Evolutionary conservation across 2,797 vertebrate species (phyloP), one percentile per base, ranked within the genome.

Genomic region (Phoebastria nigripes): DNA sequence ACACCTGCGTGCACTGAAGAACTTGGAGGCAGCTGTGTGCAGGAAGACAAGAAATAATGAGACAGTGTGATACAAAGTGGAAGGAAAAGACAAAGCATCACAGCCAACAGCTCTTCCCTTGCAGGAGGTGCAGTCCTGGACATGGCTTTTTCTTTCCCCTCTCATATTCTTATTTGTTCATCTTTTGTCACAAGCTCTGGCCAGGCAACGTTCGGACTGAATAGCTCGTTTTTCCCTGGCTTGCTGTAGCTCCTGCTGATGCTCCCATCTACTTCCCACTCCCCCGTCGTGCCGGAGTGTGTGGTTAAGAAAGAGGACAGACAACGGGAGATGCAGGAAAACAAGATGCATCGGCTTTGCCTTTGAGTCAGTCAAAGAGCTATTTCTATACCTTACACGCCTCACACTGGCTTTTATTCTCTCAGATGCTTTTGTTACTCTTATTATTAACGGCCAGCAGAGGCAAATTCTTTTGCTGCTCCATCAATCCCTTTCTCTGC

Each of bases 301-400:
- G 59, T 79, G 77, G 55, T 93, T 94, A 86, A 97, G 95, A 96
- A 97, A 96, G 92, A 93, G 82, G 91, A 69, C 3, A 87, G 95
- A 79, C 86, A 52, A 67, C 21, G 9, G 87, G 94, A 93, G 56
- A 91, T 88, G 74, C 52, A 14, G 90, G 69, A 74, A 97, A 97
- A 96, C 96, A 98, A 95, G 95, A 96, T 51, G 24, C 93, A 91
- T 85, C 20, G 18, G 80, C 81, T 97, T 97, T 91, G 77, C 86
- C 67, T 97, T 92, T 90, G 95, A 97, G 69, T 89, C 82, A 83
- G 87, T 91, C 51, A 96, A 97, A 97, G 90, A 96, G 82, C 87
- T 81, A 54, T 97, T 98, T 97, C 97, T 96, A 94, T 89, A 92
- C 51, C 72, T 93, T 94, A 97, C 96, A 97, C 2, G 63, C 62